Conservation (phyloP, 2,113 vertebrate genomes). For the Carlito syrichta region DNA sequence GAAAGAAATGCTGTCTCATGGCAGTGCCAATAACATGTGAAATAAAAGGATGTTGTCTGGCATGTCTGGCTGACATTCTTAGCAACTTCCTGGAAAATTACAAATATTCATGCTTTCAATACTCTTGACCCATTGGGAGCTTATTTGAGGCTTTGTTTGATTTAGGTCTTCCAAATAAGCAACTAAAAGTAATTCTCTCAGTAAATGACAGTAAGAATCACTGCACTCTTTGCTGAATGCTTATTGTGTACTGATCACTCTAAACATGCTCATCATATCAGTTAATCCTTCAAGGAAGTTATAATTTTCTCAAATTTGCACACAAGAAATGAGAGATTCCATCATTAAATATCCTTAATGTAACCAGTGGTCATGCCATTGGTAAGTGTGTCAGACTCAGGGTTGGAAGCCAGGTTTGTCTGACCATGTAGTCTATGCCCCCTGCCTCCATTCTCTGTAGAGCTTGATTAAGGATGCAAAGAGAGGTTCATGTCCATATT, state of each 20-base stretch:
- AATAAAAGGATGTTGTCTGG: not conserved
- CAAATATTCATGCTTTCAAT: not conserved
- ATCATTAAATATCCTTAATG: not conserved
- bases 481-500: not conserved
- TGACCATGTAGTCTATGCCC: not conserved
- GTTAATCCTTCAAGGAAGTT: not conserved
- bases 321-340: not conserved
- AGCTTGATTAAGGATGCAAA: not conserved
- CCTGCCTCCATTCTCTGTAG: not conserved
- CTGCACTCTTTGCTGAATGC: not conserved
- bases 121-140: not conserved
- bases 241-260: not conserved
- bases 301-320: not conserved
- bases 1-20: slow-evolving; percentile 1
- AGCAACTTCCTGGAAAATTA: slow-evolving; percentile 17
- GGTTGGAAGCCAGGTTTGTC: not conserved
- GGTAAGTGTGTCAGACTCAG: not conserved
- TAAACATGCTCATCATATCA: not conserved
- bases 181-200: not conserved
- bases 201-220: not conserved
- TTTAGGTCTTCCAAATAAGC: not conserved
- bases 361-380: not conserved
- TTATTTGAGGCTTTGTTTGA: not conserved
- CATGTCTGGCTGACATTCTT: not conserved
- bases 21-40: not conserved